Base-by-base conservation (phyloP, 1,140 invertebrate genomes). In the Drosophila lacteicornis region DNA sequence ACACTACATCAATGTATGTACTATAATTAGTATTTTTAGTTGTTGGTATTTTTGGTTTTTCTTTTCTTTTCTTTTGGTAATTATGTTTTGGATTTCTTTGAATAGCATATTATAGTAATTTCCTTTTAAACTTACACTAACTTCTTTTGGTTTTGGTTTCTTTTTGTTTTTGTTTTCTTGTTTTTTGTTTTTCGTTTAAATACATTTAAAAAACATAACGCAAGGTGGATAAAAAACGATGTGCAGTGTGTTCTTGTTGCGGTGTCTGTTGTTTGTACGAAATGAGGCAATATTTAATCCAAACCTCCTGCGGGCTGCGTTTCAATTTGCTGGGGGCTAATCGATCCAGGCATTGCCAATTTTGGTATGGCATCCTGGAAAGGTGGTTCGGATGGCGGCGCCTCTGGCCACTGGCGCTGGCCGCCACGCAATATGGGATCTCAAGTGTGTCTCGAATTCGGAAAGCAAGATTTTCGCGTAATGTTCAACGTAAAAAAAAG, bases 11-110 rank as follows among this genome's bases (percentile, higher is more conserved):
- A 91, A 91, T 91, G 83, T 87, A 88, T 87, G 85, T 88, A 83
- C 87, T 91, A 91, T 91, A 91, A 90, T 86, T 91, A 91, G 86
- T 91, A 90, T 91, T 90, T 87, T 91, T 80, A 90, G 85, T 91
- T 82, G 66, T 77, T 77, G 58, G 38, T 47, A 47, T 80, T 79
- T 73, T 57, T 76, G 27, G 63, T 59, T 74, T 79, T 66, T 79
- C 67, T 68, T 53, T 47, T 66, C 59, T 62, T 73, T 80, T 67
- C 38, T 62, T 58, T 83, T 83, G 82, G 85, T 86, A 90, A 80
- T 91, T 90, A 91, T 91, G 90, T 91, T 91, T 90, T 91, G 90
- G 90, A 91, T 91, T 91, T 87, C 90, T 91, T 91, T 91, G 84
- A 87, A 87, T 87, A 87, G 84, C 80, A 90, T 88, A 84, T 87